Base-by-base conservation (phyloP, 2,797 vertebrate genomes). In the Poeciliopsis presidionis region DNA sequence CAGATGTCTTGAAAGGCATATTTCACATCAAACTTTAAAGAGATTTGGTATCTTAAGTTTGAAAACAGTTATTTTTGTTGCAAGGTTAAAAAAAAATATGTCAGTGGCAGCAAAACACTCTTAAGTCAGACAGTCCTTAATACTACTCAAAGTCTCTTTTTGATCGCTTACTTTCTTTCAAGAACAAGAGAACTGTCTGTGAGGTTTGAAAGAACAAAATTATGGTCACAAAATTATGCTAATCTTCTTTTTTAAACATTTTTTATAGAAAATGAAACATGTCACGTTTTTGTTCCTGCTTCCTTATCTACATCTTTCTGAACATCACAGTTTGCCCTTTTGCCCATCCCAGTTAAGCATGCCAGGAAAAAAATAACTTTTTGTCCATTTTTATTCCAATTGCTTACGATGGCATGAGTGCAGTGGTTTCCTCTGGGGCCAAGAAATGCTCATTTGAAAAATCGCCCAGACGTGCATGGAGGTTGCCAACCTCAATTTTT, bases 401-500 rank as follows among this genome's bases (percentile, higher is more conserved):
- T 94, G 93, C 92, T 91, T 93, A 87, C 92, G 90, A 93, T 94
- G 84, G 91, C 88, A 80, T 75, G 77, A 87, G 90, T 53, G 14
- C 89, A 72, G 61, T 51, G 78, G 81, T 83, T 84, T 92, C 87
- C 93, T 94, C 88, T 88, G 87, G 93, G 92, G 87, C 86, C 81
- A 22, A 86, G 78, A 86, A 91, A 93, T 90, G 92, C 92, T 94
- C 90, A 90, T 95, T 95, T 94, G 90, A 94, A 94, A 95, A 94
- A 95, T 93, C 74, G 84, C 88, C 89, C 89, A 80, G 91, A 93
- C 87, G 89, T 91, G 91, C 90, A 88, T 25, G 78, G 91, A 91
- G 93, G 94, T 94, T 94, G 92, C 91, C 94, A 94, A 95, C 93
- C 94, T 94, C 93, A 91, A 93, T 95, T 94, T 93, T 90, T 93